Percentiles rank a stretch among this genome's conserved stretches.
Evolutionary conservation across 2,797 vertebrate genomes (phyloP).

Genomic region (Urophycis tenuis): DNA sequence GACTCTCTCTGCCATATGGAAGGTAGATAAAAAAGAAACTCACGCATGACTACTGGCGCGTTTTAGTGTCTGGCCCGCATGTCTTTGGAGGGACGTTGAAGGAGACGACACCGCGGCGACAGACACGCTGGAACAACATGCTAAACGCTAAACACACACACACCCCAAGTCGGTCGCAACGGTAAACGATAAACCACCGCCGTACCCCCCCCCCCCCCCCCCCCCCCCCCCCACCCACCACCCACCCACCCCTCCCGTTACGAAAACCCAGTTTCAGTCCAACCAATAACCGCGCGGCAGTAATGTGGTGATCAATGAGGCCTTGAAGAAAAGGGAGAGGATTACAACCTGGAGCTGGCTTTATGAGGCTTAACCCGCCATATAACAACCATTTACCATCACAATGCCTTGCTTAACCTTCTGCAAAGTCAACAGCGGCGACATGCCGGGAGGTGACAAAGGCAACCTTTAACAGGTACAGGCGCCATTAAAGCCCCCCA

Average conservation of each 20-base stretch:
- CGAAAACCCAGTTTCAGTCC: conserved; percentile 40
- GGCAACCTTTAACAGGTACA: conserved; percentile 36
- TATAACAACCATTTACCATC: conserved; percentile 65
- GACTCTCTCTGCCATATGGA: background rate
- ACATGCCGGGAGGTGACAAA: conserved; percentile 30
- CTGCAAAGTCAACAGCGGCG: conserved; percentile 60
- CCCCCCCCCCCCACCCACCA: background rate
- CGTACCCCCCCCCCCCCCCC: background rate
- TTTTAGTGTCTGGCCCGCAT: background rate
- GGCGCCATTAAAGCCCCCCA: background rate
- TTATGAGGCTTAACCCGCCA: conserved; percentile 65
- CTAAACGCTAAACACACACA: background rate
- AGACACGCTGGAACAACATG: background rate
- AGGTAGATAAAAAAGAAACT: background rate
- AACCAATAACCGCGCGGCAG: conserved; percentile 66
- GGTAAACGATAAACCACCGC: background rate
- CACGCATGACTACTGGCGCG: background rate
- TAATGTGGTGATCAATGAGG: conserved; percentile 63
- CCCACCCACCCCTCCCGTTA: conserved; percentile 22
- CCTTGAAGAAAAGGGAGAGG: conserved; percentile 58
- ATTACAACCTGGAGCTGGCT: conserved; percentile 61
- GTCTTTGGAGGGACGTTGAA: background rate
- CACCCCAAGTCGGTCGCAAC: background rate
- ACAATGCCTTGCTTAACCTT: conserved; percentile 60
- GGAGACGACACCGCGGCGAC: background rate